Conservation (phyloP, 2,113 vertebrate species). For the Bagarius yarrelli region DNA sequence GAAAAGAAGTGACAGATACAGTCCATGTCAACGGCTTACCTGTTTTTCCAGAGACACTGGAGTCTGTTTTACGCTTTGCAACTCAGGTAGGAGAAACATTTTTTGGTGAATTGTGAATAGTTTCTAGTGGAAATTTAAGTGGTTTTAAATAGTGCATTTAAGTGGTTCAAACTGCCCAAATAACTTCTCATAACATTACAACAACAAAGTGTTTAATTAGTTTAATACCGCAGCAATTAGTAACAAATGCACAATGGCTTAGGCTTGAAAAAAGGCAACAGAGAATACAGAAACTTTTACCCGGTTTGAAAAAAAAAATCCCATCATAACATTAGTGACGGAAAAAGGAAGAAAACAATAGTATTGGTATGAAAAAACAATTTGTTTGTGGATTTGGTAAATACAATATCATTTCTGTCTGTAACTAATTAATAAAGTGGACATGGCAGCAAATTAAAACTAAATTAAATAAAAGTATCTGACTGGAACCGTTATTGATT, state of each 20-base stretch:
- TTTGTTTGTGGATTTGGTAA: background rate
- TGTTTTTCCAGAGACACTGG: slow-evolving; percentile 75
- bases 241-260: background rate
- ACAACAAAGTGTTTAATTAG: background rate
- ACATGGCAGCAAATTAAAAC: background rate
- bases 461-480: background rate
- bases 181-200: background rate
- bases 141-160: too few relatives aligned
- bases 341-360: background rate
- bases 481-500: background rate
- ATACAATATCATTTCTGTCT: background rate
- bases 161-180: background rate
- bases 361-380: background rate
- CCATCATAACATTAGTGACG: background rate
- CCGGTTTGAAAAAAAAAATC: background rate
- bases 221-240: background rate
- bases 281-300: background rate
- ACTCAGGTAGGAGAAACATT: slow-evolving; percentile 72
- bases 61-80: slow-evolving; percentile 78
- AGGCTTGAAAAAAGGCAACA: background rate
- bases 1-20: slow-evolving; percentile 48
- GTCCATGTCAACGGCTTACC: slow-evolving; percentile 56
- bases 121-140: background rate
- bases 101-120: background rate
- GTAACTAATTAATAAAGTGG: background rate